Conservation (phyloP, 1,140 invertebrate genomes). For the Drosophila takahashii region DNA sequence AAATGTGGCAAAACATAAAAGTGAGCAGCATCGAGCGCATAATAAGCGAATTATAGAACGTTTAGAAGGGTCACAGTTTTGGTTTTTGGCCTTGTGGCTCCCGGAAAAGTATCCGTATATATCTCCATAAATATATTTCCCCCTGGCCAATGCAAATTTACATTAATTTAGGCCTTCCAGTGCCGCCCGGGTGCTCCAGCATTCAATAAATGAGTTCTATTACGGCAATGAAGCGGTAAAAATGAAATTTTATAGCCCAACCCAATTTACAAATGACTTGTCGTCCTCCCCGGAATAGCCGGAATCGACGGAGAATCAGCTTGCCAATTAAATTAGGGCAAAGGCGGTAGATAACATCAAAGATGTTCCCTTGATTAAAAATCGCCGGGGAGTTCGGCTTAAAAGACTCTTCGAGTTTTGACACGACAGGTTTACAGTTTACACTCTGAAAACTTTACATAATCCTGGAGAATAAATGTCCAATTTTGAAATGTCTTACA, state of each 20-base stretch:
- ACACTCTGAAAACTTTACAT: too few relatives aligned
- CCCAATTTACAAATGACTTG: slow-evolving; percentile 68
- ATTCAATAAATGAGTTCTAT: slow-evolving; percentile 75
- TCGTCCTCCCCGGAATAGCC: slow-evolving; percentile 37
- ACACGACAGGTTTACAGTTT: too few relatives aligned
- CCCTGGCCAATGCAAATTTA: slow-evolving; percentile 65
- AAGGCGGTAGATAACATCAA: slow-evolving; percentile 36
- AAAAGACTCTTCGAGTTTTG: background rate
- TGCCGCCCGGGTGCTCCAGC: background rate
- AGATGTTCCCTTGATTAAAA: slow-evolving; percentile 29
- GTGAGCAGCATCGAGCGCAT: slow-evolving; percentile 71
- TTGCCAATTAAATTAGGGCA: slow-evolving; percentile 38
- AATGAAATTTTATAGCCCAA: slow-evolving; percentile 65
- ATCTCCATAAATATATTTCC: background rate
- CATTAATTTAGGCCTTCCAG: slow-evolving; percentile 63
- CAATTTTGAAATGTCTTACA: background rate
- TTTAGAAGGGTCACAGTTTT: slow-evolving; percentile 69
- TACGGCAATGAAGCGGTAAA: slow-evolving; percentile 70
- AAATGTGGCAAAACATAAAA: slow-evolving; percentile 76
- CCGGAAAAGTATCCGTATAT: background rate
- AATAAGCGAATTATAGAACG: slow-evolving; percentile 82
- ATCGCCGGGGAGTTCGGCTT: background rate
- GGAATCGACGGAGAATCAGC: slow-evolving; percentile 7
- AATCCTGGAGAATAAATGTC: background rate
- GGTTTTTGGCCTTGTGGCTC: background rate